A percentile compares a stretch with the other conserved stretches of the same genome.
Conservation (phyloP, 2,888 invertebrate species). For the Hyalella azteca region DNA sequence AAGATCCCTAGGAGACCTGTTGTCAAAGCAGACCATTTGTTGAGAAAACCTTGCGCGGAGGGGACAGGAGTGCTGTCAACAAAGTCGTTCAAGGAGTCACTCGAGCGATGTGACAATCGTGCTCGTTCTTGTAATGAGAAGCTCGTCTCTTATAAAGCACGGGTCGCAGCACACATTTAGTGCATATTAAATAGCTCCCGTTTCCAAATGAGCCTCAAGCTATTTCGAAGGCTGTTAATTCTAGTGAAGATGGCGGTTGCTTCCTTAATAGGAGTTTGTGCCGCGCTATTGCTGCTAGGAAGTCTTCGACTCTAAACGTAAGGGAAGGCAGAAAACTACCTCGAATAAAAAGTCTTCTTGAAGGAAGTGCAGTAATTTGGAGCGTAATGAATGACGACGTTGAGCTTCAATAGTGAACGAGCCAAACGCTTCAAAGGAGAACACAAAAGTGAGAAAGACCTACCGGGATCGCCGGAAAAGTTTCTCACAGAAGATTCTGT, state of each 20-base stretch:
- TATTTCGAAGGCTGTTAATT: slow-evolving; percentile 21
- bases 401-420: slow-evolving; percentile 12
- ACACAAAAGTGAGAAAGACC: neutral
- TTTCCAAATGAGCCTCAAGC: neutral
- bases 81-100: slow-evolving; percentile 11
- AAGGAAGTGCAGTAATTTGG: slow-evolving; percentile 12
- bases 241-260: neutral
- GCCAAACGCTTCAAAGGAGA: neutral
- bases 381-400: neutral
- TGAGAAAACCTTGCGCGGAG: neutral
- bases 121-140: neutral
- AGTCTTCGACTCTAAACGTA: neutral
- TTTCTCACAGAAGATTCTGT: neutral
- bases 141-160: neutral
- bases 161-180: slow-evolving; percentile 4
- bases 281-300: neutral
- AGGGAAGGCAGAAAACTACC: neutral
- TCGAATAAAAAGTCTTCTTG: neutral
- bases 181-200: slow-evolving; percentile 20
- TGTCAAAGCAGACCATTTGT: slow-evolving; percentile 20
- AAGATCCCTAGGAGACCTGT: slow-evolving; percentile 3
- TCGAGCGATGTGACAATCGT: slow-evolving; percentile 1
- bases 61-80: neutral
- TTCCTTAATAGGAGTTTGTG: slow-evolving; percentile 18
- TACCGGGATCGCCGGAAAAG: neutral